Conservation (phyloP, 2,113 vertebrate species). For the Oxygymnocypris stewartii region DNA sequence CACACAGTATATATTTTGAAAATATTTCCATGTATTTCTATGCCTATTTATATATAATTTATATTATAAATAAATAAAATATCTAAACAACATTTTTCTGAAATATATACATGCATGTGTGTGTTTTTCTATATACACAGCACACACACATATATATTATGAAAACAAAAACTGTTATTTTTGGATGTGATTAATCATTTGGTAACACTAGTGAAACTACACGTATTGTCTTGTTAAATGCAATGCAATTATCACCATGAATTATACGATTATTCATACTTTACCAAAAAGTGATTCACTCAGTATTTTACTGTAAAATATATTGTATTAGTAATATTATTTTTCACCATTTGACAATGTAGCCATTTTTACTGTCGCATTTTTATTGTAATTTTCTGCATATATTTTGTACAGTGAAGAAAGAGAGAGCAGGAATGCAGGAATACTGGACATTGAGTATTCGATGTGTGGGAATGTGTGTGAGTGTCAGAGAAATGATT, state of each 20-base stretch:
- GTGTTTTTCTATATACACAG: too few relatives aligned
- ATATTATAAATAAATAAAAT: too few relatives aligned
- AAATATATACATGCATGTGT: too few relatives aligned
- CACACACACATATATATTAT: too few relatives aligned
- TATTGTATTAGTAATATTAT: background rate
- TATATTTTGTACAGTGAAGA: background rate
- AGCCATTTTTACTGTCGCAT: background rate
- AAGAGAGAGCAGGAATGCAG: background rate
- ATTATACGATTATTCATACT: background rate
- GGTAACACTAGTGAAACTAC: too few relatives aligned
- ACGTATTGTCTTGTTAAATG: background rate
- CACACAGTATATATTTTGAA: too few relatives aligned
- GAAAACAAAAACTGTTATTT: too few relatives aligned
- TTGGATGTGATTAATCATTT: too few relatives aligned
- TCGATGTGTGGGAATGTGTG: background rate
- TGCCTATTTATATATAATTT: too few relatives aligned
- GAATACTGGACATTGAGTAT: background rate
- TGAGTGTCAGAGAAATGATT: slow-evolving; percentile 5
- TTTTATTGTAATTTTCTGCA: background rate
- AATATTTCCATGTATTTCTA: too few relatives aligned
- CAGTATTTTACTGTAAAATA: background rate
- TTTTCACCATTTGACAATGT: background rate
- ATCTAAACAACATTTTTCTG: too few relatives aligned
- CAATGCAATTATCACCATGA: background rate
- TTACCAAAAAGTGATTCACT: background rate